phyloP scores from a whole-genome alignment of 1,140 invertebrate species.

The Ceratina japonica region DNA sequence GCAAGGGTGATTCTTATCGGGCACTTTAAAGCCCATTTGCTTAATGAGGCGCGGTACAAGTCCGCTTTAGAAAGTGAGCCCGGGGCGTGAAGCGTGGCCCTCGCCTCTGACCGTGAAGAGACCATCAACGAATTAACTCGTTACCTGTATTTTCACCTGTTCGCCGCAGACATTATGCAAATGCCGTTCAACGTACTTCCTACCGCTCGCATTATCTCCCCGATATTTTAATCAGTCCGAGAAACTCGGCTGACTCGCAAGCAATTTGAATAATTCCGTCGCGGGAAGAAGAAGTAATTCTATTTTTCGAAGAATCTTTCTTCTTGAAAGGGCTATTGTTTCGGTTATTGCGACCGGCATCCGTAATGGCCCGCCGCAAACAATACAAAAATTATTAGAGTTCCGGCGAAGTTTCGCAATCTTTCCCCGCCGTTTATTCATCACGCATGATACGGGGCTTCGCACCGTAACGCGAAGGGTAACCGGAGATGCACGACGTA shows the following conservation, averaged over 20 bases:
- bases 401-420: constrained; percentile 75
- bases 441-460: constrained; percentile 68
- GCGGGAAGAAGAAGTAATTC: background rate
- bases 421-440: constrained; percentile 73
- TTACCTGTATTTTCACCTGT: constrained; percentile 31
- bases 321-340: constrained; percentile 66
- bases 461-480: constrained; percentile 29
- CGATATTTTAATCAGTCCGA: no score
- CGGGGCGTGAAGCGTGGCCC: constrained; percentile 27
- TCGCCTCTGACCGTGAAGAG: constrained; percentile 24
- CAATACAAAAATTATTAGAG: constrained; percentile 79
- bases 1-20: constrained; percentile 60
- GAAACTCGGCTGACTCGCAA: background rate
- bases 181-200: constrained; percentile 18
- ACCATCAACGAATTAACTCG: constrained; percentile 47
- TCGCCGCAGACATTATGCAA: background rate
- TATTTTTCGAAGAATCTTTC: background rate
- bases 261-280: background rate
- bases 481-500: constrained; percentile 60
- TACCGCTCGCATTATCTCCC: no score
- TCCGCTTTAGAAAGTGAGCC: constrained; percentile 34
- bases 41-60: constrained; percentile 68
- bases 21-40: constrained; percentile 69
- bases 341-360: constrained; percentile 73
- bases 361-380: constrained; percentile 74